Percentiles rank a stretch among this genome's conserved stretches.
phyloP scores from a whole-genome alignment of 2,113 vertebrate species.

The Osmerus mordax region DNA sequence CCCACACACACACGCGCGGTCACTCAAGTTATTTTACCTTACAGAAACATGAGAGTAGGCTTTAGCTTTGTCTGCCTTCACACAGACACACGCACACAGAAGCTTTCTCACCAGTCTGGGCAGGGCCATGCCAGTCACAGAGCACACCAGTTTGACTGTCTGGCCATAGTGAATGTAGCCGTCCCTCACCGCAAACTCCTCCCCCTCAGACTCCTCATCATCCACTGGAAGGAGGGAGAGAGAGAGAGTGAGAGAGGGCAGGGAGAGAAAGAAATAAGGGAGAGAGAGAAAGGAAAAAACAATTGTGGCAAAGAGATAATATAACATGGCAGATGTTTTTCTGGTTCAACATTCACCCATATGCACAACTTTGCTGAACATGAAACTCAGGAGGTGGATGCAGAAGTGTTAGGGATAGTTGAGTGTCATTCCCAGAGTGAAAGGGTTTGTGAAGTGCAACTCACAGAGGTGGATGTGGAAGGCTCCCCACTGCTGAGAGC shows the following conservation, averaged over 20 bases:
- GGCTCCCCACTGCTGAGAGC: constrained; percentile 96
- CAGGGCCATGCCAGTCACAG: constrained; percentile 96
- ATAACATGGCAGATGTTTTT: no score
- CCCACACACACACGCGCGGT: not conserved
- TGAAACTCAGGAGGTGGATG: not conserved
- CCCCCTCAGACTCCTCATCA: constrained; percentile 95
- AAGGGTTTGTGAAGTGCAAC: constrained; percentile 47
- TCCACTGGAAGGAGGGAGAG: constrained; percentile 76
- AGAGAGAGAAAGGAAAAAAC: not conserved
- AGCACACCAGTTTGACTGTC: constrained; percentile 94
- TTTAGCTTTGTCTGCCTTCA: not conserved
- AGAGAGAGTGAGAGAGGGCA: not conserved
- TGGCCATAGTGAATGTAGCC: constrained; percentile 98
- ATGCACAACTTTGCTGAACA: not conserved
- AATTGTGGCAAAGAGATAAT: no score
- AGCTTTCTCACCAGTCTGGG: constrained; percentile 83
- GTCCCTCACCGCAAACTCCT: constrained; percentile 95
- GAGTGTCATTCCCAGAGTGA: no score
- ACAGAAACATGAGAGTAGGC: no score
- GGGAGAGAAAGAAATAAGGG: not conserved
- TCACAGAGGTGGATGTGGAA: constrained; percentile 96
- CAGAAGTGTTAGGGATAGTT: not conserved
- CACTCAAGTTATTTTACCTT: not conserved
- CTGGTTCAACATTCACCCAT: not conserved
- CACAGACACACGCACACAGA: not conserved